A percentile compares a stretch with the other conserved stretches of the same genome.
phyloP scores from a whole-genome alignment of 2,113 vertebrate species.

The Phrynosoma blainvillii region DNA sequence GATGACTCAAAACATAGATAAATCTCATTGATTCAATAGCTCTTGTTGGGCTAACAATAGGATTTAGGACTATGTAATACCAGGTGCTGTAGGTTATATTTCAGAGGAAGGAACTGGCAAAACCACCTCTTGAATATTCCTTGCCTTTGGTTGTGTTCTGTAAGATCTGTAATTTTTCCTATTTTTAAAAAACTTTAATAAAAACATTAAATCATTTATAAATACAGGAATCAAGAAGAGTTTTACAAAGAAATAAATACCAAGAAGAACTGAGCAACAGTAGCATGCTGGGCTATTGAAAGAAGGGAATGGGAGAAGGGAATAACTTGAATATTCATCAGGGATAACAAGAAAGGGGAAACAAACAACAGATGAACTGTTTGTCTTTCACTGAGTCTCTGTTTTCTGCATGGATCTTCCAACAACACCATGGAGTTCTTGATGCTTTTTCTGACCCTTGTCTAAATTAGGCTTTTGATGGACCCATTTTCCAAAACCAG shows the following conservation, averaged over 20 bases:
- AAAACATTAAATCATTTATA: constrained; percentile 13
- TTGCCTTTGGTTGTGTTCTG: too few relatives aligned
- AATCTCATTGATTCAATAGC: too few relatives aligned
- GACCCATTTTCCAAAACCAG: constrained; percentile 44
- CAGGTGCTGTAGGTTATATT: too few relatives aligned
- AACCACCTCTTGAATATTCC: too few relatives aligned
- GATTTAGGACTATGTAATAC: too few relatives aligned
- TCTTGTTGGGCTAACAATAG: too few relatives aligned
- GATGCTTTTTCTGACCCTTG: constrained; percentile 6
- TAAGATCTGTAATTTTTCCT: too few relatives aligned
- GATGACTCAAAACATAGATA: too few relatives aligned
- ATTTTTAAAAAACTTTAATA: not conserved
- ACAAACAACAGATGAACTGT: not conserved
- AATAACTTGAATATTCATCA: constrained; percentile 11
- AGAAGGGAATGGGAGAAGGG: constrained; percentile 8
- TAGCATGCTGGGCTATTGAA: constrained; percentile 21
- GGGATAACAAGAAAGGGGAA: constrained; percentile 19
- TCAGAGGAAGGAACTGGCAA: too few relatives aligned
- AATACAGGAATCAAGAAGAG: constrained; percentile 17
- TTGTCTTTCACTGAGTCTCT: constrained; percentile 3
- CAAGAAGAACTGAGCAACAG: constrained; percentile 37
- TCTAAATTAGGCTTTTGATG: not conserved
- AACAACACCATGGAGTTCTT: not conserved
- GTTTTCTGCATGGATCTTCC: not conserved
- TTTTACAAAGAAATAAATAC: constrained; percentile 15